These are phyloP conservation scores for Cyanoramphus novaezelandiae DNA, from an alignment of 2,113 vertebrate genomes.

Conservation along the genomic window DNA sequence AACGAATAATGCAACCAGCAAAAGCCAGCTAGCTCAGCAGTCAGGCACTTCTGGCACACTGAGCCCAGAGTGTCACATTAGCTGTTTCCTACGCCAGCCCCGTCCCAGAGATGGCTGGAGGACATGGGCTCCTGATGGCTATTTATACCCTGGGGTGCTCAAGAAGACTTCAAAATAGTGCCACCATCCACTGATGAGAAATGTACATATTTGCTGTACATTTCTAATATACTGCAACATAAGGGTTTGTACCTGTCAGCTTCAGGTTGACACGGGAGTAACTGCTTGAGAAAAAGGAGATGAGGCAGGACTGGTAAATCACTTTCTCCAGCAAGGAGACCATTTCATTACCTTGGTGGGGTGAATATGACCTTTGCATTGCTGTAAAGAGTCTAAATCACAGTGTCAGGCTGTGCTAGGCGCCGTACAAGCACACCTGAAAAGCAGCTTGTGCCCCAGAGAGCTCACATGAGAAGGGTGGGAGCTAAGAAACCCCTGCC, in stretches of 20 bases:
- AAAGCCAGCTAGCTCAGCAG: conserved; percentile 17
- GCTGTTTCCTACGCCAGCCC: neutral
- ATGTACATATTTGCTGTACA: neutral
- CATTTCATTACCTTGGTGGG: neutral
- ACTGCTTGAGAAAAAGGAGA: neutral
- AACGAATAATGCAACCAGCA: conserved; percentile 32
- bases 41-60: conserved; percentile 13
- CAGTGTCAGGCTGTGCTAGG: neutral
- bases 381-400: neutral
- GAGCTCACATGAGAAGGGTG: fast-evolving
- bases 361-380: fast-evolving
- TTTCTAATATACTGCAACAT: fast-evolving
- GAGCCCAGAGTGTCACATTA: neutral
- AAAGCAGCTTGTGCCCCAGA: neutral
- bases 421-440: neutral
- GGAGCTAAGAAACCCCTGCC: neutral
- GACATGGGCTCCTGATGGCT: fast-evolving
- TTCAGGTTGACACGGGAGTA: fast-evolving
- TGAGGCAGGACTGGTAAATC: neutral
- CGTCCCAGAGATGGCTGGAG: neutral
- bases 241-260: neutral
- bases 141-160: conserved; percentile 25
- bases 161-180: neutral
- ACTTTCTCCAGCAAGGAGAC: neutral
- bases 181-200: neutral